Base-by-base conservation (phyloP, 2,888 invertebrate genomes). In the Yponomeuta sedellus region DNA sequence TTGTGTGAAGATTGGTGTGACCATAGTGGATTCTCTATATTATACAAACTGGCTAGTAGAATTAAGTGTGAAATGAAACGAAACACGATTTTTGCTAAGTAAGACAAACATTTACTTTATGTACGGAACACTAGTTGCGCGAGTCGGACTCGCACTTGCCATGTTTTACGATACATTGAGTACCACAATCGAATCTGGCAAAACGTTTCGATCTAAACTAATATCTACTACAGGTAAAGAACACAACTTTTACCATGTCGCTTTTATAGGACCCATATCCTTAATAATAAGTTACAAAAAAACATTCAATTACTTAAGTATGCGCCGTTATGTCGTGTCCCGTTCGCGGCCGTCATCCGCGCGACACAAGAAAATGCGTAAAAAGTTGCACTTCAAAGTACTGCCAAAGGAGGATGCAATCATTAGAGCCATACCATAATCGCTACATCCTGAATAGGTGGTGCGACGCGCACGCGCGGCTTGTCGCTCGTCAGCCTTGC, bases 351-450 rank as follows among this genome's bases (percentile, higher is more conserved):
- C 67, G 65, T 76, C 80, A 75, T 77, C 74, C 74, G 76, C 69
- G 68, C 72, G 74, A 10, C 72, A 78, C 81, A 87, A 87, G 86
- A 87, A 89, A 78, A 75, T 69, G 70, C 65, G 79, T 75, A 90
- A 89, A 88, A 89, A 90, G 79, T 75, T 71, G 88, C 77, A 79
- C 78, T 79, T 81, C 81, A 80, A 80, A 77, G 81, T 81, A 79
- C 75, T 71, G 73, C 86, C 87, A 82, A 84, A 86, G 73, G 77
- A 77, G 86, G 88, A 81, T 77, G 75, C 81, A 79, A 86, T 89
- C 91, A 89, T 91, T 91, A 90, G 90, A 87, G 78, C 83, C 83
- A 79, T 77, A 80, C 72, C 91, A 88, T 90, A 90, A 86, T 78
- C 77, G 85, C 82, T 77, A 81, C 84, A 88, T 89, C 91, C 88